A percentile compares a stretch with the other conserved stretches of the same genome.
These are phyloP conservation scores for Volucella inflata DNA, from an alignment of 2,888 invertebrate genomes.

Conservation along the genomic window DNA sequence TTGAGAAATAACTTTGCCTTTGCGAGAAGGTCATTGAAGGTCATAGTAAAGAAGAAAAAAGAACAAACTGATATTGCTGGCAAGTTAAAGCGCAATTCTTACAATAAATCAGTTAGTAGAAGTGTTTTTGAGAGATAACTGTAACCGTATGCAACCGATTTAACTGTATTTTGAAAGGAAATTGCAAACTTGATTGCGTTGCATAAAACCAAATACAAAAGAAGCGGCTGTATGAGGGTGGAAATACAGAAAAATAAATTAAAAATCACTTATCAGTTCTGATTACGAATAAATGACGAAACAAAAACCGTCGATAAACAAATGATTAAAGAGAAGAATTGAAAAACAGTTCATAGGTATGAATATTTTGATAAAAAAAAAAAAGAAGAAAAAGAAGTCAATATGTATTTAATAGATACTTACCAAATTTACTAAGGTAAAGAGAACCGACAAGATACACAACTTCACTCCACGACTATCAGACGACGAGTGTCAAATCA, in stretches of 20 bases:
- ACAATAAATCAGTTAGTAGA: conserved; percentile 9
- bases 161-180: conserved; percentile 4
- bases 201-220: neutral
- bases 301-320: conserved; percentile 33
- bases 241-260: too few relatives aligned
- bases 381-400: neutral
- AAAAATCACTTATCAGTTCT: neutral
- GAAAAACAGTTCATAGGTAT: neutral
- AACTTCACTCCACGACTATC: conserved; percentile 67
- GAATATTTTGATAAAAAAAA: conserved; percentile 4
- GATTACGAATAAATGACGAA: neutral
- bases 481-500: conserved; percentile 75
- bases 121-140: neutral
- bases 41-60: conserved; percentile 61
- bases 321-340: neutral
- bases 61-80: conserved; percentile 15
- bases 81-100: neutral
- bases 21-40: conserved; percentile 67
- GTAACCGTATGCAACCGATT: neutral
- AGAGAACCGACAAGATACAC: conserved; percentile 66
- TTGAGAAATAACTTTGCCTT: conserved; percentile 29
- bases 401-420: conserved; percentile 38
- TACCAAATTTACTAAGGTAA: conserved; percentile 64
- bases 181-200: conserved; percentile 31
- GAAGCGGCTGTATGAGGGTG: neutral